Evolutionary conservation across 2,113 vertebrate genomes (phyloP).

Genomic region (Engystomops pustulosus): DNA sequence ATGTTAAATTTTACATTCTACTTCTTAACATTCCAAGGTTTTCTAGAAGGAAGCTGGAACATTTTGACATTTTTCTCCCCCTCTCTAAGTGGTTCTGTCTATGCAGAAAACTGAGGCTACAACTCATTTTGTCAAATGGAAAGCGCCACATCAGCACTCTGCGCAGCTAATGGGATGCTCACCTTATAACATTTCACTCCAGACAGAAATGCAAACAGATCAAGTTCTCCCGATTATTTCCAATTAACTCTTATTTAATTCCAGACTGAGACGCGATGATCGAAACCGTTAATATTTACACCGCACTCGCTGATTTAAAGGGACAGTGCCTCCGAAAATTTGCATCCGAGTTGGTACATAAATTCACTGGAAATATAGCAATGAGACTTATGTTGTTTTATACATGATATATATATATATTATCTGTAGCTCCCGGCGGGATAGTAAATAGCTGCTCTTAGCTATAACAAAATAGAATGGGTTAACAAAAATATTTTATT

Average conservation of each 20-base stretch:
- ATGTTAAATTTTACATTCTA: background rate
- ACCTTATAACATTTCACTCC: slow-evolving; percentile 40
- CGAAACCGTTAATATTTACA: background rate
- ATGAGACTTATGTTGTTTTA: too few species aligned
- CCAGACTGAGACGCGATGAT: background rate
- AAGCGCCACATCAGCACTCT: slow-evolving; percentile 25
- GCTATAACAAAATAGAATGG: too few species aligned
- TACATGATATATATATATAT: too few species aligned
- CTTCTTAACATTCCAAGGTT: background rate
- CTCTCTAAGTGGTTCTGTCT: slow-evolving; percentile 38
- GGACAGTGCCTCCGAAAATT: too few species aligned
- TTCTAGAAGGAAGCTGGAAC: background rate
- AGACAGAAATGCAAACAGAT: slow-evolving; percentile 46
- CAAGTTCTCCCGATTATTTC: slow-evolving; percentile 13
- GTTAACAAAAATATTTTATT: too few species aligned
- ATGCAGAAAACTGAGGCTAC: slow-evolving; percentile 36
- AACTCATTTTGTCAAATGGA: slow-evolving; percentile 45
- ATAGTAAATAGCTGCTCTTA: too few species aligned
- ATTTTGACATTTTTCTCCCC: slow-evolving; percentile 19
- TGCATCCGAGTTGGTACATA: too few species aligned
- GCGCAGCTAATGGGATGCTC: slow-evolving; percentile 35
- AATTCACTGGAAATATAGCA: too few species aligned
- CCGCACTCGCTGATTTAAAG: background rate
- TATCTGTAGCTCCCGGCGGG: too few species aligned
- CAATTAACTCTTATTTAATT: slow-evolving; percentile 36